Conservation (phyloP, 2,113 vertebrate species). For the Origma solitaria region DNA sequence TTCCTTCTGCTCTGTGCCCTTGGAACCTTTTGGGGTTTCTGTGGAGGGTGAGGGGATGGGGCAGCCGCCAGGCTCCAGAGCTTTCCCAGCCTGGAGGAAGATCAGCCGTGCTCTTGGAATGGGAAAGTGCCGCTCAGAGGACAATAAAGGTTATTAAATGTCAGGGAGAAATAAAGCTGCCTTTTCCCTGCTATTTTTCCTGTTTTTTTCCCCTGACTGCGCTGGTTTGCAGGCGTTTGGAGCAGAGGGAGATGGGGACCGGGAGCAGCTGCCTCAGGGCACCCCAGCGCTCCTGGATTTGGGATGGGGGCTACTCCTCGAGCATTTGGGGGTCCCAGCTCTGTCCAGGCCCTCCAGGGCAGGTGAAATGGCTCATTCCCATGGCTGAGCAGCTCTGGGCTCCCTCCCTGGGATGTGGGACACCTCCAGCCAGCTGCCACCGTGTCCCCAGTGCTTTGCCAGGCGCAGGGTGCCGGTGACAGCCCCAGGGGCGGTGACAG, state of each 20-base stretch:
- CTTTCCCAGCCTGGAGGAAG: not conserved
- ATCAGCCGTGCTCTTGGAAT: not conserved
- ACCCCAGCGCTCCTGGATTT: accelerated
- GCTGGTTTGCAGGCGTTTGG: not conserved
- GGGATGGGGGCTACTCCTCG: not conserved
- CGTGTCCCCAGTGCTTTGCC: accelerated
- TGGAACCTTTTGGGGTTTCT: not conserved
- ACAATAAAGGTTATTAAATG: not conserved
- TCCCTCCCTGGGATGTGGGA: accelerated
- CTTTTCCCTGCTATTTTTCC: accelerated
- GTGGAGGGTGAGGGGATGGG: not conserved
- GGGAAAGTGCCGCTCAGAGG: not conserved
- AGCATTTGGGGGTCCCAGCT: not conserved
- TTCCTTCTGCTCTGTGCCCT: not conserved
- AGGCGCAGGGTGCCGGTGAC: accelerated
- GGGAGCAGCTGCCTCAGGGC: accelerated
- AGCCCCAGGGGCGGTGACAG: not conserved
- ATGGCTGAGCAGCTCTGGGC: accelerated
- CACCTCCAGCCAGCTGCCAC: accelerated
- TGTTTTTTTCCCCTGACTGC: accelerated
- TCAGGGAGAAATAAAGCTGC: not conserved
- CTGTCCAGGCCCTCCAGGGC: not conserved
- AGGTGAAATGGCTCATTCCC: accelerated
- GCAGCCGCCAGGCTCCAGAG: not conserved
- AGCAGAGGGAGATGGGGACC: accelerated